A percentile compares a stretch with the other conserved stretches of the same genome.
Evolutionary conservation across 1,140 invertebrate genomes (phyloP).

Genomic region (Cydia strobilella): DNA sequence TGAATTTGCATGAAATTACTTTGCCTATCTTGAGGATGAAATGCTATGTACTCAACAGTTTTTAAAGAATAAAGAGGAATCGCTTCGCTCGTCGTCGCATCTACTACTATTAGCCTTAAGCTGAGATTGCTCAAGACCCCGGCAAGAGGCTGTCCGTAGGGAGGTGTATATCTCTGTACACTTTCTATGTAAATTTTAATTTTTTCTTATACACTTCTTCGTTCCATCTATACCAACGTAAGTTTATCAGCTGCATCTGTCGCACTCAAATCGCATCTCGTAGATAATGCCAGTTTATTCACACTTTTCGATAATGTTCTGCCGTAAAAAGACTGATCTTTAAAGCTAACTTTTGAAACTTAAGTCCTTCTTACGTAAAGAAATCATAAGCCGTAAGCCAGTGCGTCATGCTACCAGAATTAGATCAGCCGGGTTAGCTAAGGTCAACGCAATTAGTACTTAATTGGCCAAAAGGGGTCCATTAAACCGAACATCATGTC

Average conservation of each 20-base stretch:
- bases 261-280: neutral
- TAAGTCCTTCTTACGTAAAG: neutral
- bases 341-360: neutral
- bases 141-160: no score
- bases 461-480: slow-evolving; percentile 63
- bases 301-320: neutral
- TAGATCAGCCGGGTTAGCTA: slow-evolving; percentile 70
- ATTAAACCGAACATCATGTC: slow-evolving; percentile 47
- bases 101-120: no score
- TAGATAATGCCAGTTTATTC: neutral
- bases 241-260: neutral
- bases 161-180: no score
- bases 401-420: slow-evolving; percentile 61
- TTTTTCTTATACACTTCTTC: neutral
- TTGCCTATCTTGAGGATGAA: no score
- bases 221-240: neutral
- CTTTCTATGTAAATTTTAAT: no score
- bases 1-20: no score
- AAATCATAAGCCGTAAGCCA: slow-evolving; percentile 37
- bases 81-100: no score
- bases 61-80: no score
- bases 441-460: slow-evolving; percentile 74
- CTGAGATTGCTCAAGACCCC: no score
- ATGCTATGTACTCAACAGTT: no score
- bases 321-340: neutral